These are phyloP conservation scores for Spodoptera frugiperda DNA, from an alignment of 1,140 invertebrate genomes.

Conservation along the genomic window DNA sequence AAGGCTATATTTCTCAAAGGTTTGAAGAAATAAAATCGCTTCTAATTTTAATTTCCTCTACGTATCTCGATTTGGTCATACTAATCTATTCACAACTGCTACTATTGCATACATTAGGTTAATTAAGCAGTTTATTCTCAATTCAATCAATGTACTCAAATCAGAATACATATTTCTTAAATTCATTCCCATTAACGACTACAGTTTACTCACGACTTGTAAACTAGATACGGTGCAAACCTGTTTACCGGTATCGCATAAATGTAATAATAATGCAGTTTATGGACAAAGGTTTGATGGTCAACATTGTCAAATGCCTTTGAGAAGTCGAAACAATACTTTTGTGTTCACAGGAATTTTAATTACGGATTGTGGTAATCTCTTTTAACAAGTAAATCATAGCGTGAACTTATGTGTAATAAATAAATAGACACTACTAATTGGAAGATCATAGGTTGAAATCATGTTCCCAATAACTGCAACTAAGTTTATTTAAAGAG, in stretches of 20 bases:
- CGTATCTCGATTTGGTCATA: too few species aligned
- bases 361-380: not conserved
- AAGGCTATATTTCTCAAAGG: too few species aligned
- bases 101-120: slow-evolving; percentile 11
- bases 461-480: not conserved
- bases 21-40: too few species aligned
- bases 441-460: slow-evolving; percentile 10
- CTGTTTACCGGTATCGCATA: slow-evolving; percentile 15
- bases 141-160: slow-evolving; percentile 23
- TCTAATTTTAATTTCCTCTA: too few species aligned
- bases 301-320: slow-evolving; percentile 14
- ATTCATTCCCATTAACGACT: slow-evolving; percentile 19
- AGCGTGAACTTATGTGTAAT: not conserved
- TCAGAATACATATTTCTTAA: slow-evolving; percentile 29
- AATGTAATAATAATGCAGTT: slow-evolving; percentile 18
- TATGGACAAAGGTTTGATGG: slow-evolving; percentile 15
- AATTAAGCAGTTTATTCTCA: slow-evolving; percentile 23
- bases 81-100: not conserved
- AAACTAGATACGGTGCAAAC: slow-evolving; percentile 22
- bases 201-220: slow-evolving; percentile 32
- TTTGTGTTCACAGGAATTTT: too few species aligned
- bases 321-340: not conserved
- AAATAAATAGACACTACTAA: not conserved
- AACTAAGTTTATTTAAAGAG: not conserved
- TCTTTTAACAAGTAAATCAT: not conserved